Percentiles rank a stretch among this genome's conserved stretches.
These are phyloP conservation scores for Acanthosepion pharaonis DNA, from an alignment of 2,888 invertebrate species.

Conservation along the genomic window DNA sequence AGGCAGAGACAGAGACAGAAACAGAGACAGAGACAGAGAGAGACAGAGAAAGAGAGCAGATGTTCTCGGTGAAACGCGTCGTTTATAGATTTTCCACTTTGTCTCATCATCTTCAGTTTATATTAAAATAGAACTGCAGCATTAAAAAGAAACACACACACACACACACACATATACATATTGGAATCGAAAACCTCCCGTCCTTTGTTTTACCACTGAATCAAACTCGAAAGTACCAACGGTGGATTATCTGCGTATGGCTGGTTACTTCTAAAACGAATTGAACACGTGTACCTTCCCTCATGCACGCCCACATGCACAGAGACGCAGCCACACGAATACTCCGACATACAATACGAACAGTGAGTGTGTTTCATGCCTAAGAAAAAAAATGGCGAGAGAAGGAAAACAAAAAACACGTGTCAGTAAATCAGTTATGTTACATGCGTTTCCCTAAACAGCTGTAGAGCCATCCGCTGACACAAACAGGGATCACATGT, in stretches of 20 bases:
- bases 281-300: slow-evolving; percentile 2
- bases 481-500: slow-evolving; percentile 11
- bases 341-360: background rate
- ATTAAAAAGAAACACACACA: too few species aligned
- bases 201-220: background rate
- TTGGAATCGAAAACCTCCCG: background rate
- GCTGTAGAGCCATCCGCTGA: background rate
- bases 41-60: too few species aligned
- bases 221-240: background rate
- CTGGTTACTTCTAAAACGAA: background rate
- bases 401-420: background rate
- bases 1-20: too few species aligned
- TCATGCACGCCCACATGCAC: background rate
- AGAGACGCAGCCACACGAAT: background rate
- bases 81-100: too few species aligned
- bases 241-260: background rate
- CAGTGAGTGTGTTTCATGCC: background rate
- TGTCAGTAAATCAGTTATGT: background rate
- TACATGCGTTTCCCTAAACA: background rate
- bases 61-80: too few species aligned
- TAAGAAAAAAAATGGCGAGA: background rate
- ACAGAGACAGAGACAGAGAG: too few species aligned
- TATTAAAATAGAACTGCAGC: too few species aligned
- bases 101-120: too few species aligned
- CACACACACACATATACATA: too few species aligned